Evolutionary conservation across 2,113 vertebrate species (phyloP).

Genomic region (Tinamus guttatus): DNA sequence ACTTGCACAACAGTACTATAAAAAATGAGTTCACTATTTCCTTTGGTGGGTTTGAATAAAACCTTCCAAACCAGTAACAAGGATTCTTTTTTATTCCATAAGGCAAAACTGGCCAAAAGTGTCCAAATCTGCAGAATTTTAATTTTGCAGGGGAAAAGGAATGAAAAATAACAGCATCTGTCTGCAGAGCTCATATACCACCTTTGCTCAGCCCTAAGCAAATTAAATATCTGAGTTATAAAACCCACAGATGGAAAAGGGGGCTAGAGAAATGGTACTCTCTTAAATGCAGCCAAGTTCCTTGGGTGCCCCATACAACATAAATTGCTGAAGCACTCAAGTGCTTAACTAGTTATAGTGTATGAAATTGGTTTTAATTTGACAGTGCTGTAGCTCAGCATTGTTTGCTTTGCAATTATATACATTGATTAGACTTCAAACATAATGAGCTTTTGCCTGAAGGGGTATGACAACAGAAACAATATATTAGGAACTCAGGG

Average conservation of each 20-base stretch:
- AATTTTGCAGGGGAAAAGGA: background rate
- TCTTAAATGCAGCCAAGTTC: slow-evolving; percentile 40
- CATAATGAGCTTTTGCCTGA: slow-evolving; percentile 60
- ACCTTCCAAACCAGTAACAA: background rate
- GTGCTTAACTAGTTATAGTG: slow-evolving; percentile 54
- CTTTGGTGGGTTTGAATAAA: background rate
- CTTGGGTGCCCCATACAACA: slow-evolving; percentile 19
- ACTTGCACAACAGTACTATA: background rate
- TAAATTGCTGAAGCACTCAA: slow-evolving; percentile 56
- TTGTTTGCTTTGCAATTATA: slow-evolving; percentile 69
- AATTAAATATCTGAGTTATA: slow-evolving; percentile 55
- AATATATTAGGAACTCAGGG: slow-evolving; percentile 35
- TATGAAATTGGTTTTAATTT: slow-evolving; percentile 56
- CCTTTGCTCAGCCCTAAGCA: slow-evolving; percentile 38
- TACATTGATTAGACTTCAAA: slow-evolving; percentile 62
- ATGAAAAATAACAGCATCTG: slow-evolving; percentile 28
- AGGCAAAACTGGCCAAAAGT: background rate
- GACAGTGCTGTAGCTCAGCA: slow-evolving; percentile 50
- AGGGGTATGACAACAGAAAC: slow-evolving; percentile 50
- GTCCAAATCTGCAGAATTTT: background rate
- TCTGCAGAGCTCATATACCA: slow-evolving; percentile 1
- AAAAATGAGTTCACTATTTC: background rate
- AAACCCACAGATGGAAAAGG: slow-evolving; percentile 46
- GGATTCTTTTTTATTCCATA: background rate
- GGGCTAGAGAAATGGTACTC: background rate